A percentile compares a stretch with the other conserved stretches of the same genome.
phyloP scores from a whole-genome alignment of 2,113 vertebrate species.

The Macheiramphus alcinus region DNA sequence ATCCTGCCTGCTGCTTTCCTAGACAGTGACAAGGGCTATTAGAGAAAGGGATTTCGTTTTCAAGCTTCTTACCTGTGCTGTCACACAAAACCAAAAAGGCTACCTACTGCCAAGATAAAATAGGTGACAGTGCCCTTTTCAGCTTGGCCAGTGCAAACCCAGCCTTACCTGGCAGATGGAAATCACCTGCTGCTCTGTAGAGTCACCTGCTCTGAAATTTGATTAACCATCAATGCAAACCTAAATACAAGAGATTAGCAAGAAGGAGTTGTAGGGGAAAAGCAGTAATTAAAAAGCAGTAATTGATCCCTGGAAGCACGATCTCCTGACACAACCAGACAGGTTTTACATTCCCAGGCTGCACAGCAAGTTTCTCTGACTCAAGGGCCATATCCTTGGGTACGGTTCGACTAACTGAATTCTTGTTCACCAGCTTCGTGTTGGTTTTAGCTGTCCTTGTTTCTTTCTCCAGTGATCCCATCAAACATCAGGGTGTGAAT shows the following conservation, averaged over 20 bases:
- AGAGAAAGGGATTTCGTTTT: not conserved
- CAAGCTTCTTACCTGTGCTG: not conserved
- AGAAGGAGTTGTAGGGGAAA: not conserved
- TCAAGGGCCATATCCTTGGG: not conserved
- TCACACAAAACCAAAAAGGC: not conserved
- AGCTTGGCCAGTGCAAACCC: not conserved
- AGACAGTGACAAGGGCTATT: not conserved
- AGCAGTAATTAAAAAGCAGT: slow-evolving; percentile 43
- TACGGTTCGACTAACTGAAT: not conserved
- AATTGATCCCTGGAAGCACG: slow-evolving; percentile 50
- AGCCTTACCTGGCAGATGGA: not conserved
- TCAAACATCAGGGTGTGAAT: not conserved
- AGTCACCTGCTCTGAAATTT: not conserved
- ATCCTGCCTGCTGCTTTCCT: not conserved
- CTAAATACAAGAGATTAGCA: not conserved
- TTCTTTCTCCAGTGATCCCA: not conserved
- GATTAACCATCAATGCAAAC: slow-evolving; percentile 11
- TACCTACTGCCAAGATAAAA: not conserved
- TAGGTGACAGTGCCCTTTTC: not conserved
- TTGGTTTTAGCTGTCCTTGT: not conserved
- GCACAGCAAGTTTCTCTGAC: slow-evolving; percentile 26
- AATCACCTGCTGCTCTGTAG: not conserved
- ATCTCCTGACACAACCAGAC: slow-evolving; percentile 18
- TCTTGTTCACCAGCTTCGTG: not conserved
- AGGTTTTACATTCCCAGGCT: slow-evolving; percentile 7